These are phyloP conservation scores for Sipha maydis DNA, from an alignment of 2,888 invertebrate species.

Conservation along the genomic window DNA sequence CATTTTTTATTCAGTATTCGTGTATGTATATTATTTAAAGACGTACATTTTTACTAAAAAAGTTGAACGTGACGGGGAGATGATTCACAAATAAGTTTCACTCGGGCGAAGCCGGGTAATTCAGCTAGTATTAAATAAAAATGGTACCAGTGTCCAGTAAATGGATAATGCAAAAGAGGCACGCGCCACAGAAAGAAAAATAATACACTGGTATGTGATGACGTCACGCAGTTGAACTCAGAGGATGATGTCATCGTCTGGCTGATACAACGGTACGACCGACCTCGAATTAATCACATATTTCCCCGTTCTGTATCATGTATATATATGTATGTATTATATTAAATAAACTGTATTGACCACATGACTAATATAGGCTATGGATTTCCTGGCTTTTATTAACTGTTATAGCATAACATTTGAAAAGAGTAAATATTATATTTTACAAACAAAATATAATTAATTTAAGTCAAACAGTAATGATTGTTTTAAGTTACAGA, in stretches of 20 bases:
- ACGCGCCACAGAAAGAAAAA: slow-evolving; percentile 26
- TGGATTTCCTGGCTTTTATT: slow-evolving; percentile 9
- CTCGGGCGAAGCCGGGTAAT: too few species aligned
- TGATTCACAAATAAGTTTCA: too few species aligned
- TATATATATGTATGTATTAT: neutral
- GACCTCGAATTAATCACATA: slow-evolving; percentile 55
- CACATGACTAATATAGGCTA: slow-evolving; percentile 44
- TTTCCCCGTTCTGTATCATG: slow-evolving; percentile 10
- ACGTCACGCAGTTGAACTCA: slow-evolving; percentile 51
- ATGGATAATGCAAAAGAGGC: slow-evolving; percentile 20
- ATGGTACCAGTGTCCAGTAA: neutral
- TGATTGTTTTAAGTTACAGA: neutral
- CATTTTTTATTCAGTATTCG: too few species aligned
- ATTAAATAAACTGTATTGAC: slow-evolving; percentile 22
- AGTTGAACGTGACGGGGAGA: too few species aligned
- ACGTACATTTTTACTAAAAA: too few species aligned
- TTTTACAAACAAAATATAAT: neutral
- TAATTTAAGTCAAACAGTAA: neutral
- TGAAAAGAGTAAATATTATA: neutral
- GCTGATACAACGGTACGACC: slow-evolving; percentile 42
- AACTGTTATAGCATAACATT: neutral
- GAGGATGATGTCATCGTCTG: slow-evolving; percentile 61
- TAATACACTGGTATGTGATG: slow-evolving; percentile 57
- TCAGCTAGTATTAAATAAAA: slow-evolving; percentile 2
- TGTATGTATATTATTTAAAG: too few species aligned